phyloP scores from a whole-genome alignment of 64 coral and sea anemone genomes.

The Pocillopora damicornis region DNA sequence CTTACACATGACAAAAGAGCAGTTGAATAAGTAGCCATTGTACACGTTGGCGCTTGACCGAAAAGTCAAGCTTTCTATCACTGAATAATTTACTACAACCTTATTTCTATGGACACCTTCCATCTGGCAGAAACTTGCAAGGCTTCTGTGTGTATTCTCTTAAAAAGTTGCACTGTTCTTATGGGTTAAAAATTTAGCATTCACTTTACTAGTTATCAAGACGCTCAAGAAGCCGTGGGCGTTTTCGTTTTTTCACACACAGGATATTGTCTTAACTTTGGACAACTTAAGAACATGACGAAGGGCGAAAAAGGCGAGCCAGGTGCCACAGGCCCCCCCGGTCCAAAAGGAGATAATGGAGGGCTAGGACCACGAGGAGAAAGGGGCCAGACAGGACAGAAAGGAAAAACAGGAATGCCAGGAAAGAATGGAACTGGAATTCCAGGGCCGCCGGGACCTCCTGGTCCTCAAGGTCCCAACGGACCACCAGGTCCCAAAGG shows the following conservation, averaged over 20 bases:
- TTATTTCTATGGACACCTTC: too few relatives aligned
- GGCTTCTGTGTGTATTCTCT: too few relatives aligned
- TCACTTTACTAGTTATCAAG: too few relatives aligned
- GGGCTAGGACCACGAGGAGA: constrained; percentile 4
- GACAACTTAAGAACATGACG: neutral
- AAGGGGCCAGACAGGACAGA: constrained; percentile 5
- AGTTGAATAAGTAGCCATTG: too few relatives aligned
- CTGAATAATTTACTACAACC: too few relatives aligned
- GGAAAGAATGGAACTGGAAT: neutral
- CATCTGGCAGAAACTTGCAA: too few relatives aligned
- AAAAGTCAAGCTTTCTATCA: too few relatives aligned
- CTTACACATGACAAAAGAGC: too few relatives aligned
- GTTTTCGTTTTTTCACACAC: neutral
- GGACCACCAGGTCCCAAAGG: neutral
- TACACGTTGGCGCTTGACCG: too few relatives aligned
- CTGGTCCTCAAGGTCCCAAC: neutral
- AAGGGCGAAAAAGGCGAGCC: constrained; percentile 25
- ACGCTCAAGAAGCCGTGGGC: too few relatives aligned
- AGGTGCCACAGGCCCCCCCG: constrained; percentile 7
- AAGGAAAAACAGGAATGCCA: constrained; percentile 12
- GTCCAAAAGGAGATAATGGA: constrained; percentile 6
- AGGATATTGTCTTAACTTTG: neutral
- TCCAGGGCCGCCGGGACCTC: neutral
- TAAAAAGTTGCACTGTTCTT: too few relatives aligned
- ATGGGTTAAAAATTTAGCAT: too few relatives aligned